Evolutionary conservation across 2,797 vertebrate genomes (phyloP), one percentile per base, ranked within the genome.

Genomic region (Acropternis orthonyx): DNA sequence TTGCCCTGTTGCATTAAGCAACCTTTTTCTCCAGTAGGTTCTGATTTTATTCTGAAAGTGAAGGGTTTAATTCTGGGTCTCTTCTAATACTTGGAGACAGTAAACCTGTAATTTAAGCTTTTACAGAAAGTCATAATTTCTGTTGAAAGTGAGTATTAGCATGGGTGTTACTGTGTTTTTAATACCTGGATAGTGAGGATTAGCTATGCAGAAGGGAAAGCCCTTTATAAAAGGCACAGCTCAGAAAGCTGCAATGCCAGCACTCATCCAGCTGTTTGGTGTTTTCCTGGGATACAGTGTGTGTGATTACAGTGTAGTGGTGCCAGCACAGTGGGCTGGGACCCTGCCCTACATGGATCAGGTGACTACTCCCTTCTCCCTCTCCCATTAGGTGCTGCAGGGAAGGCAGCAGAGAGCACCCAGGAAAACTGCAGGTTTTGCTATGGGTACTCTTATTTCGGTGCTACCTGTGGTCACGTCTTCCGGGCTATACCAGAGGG

Each of bases 91-190:
- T 89, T 52, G 26, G 30, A 91, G 61, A 49, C 21, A 77, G 56
- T 63, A 95, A 95, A 75, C 59, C 85, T 92, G 63, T 93, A 88
- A 95, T 95, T 97, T 95, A 92, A 86, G 62, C 63, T 94, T 92
- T 84, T 85, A 88, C 48, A 62, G 63, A 68, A 85, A 84, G 87
- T 87, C 14, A 4, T 46, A 14, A 67, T 93, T 96, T 92, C 77
- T 81, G 55, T 59, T 89, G 69, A 93, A 90, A 93, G 77, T 0
- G 0, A 83, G 49, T 75, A 90, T 94, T 96, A 93, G n/a, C 41
- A 51, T 1, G 10, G 68, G 80, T 75, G 82, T 94, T 93, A 63
- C 59, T 81, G 66, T 82, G 52, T 2, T 89, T 95, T 89, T 89
- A 91, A 65, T 93, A 88, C 54, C 72, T 85, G 85, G 48, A 48